These are phyloP conservation scores for Cyphomyrus discorhynchus DNA, from an alignment of 2,113 vertebrate genomes.

Conservation along the genomic window DNA sequence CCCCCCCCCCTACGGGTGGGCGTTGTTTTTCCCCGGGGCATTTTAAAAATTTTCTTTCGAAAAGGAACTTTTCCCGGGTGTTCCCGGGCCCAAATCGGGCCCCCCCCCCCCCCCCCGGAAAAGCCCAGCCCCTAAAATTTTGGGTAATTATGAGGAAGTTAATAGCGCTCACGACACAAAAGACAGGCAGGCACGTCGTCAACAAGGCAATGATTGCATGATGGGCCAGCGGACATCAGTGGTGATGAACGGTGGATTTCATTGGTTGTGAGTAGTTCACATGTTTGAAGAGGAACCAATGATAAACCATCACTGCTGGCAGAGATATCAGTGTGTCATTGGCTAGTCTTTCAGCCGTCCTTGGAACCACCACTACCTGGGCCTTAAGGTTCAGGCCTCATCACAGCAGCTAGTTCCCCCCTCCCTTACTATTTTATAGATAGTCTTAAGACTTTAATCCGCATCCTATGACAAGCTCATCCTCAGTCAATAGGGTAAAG, in stretches of 20 bases:
- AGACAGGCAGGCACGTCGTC: neutral
- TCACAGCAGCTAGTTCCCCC: constrained; percentile 56
- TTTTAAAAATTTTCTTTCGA: too few relatives aligned
- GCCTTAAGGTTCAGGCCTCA: constrained; percentile 46
- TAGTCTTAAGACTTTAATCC: constrained; percentile 71
- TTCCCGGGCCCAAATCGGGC: too few relatives aligned
- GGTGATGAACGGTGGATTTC: neutral
- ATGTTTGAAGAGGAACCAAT: constrained; percentile 13
- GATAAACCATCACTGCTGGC: constrained; percentile 2
- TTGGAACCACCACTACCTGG: constrained; percentile 45
- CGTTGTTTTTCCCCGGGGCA: too few relatives aligned
- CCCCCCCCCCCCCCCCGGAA: neutral
- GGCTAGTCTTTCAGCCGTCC: constrained; percentile 53
- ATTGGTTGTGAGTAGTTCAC: neutral
- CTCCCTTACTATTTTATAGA: constrained; percentile 55
- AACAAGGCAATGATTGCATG: neutral
- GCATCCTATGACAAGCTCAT: constrained; percentile 61
- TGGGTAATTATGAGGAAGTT: neutral
- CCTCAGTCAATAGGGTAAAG: constrained; percentile 68
- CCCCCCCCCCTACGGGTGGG: too few relatives aligned
- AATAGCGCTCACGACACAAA: neutral
- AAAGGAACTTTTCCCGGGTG: too few relatives aligned
- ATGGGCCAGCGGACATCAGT: too few relatives aligned
- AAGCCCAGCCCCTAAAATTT: neutral
- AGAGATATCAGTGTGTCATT: constrained; percentile 35